Evolutionary conservation across 2,797 vertebrate species (phyloP).

Genomic region (Tangara arthus): DNA sequence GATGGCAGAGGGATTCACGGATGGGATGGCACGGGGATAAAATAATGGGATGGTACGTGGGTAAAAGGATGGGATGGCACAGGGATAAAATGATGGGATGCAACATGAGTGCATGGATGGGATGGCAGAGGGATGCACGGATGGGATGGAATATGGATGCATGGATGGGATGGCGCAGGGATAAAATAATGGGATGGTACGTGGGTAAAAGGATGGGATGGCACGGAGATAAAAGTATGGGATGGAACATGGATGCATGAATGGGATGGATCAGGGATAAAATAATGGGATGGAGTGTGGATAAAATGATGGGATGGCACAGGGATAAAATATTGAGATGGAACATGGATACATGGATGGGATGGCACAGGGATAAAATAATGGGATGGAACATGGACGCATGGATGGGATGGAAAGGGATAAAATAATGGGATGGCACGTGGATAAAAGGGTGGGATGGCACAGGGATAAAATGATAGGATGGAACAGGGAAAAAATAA

Average conservation of each 20-base stretch:
- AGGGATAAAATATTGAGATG: no score
- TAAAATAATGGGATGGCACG: rapidly evolving
- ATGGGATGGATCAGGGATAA: background rate
- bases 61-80: rapidly evolving
- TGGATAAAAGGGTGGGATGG: rapidly evolving
- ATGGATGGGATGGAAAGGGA: rapidly evolving
- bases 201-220: rapidly evolving
- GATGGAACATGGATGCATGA: no score
- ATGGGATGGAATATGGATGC: no score
- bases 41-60: rapidly evolving
- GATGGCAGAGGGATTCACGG: no score
- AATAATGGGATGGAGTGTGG: rapidly evolving
- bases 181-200: rapidly evolving
- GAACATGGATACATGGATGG: rapidly evolving
- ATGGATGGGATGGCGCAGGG: no score
- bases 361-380: rapidly evolving
- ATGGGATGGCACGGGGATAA: rapidly evolving
- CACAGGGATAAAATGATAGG: rapidly evolving
- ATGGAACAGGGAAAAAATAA: no score
- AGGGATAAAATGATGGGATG: rapidly evolving
- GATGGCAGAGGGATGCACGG: rapidly evolving
- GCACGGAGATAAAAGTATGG: rapidly evolving
- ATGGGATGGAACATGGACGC: rapidly evolving
- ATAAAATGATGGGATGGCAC: background rate
- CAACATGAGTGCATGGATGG: no score